phyloP scores from a whole-genome alignment of 2,113 vertebrate species.

The Himantopus leucocephalus region DNA sequence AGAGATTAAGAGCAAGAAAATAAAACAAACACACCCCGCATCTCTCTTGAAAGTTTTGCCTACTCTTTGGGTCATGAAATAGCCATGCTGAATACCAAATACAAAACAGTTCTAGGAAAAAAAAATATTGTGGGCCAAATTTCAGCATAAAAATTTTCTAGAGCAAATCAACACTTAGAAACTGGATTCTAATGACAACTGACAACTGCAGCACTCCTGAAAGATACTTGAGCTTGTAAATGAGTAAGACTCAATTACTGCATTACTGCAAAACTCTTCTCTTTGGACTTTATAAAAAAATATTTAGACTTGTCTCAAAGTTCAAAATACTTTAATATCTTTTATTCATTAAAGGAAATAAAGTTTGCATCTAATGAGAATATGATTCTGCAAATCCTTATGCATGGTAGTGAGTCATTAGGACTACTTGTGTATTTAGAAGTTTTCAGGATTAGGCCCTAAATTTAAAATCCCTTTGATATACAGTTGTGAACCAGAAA shows the following conservation, averaged over 20 bases:
- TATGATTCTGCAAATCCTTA: neutral
- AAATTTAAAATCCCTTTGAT: conserved; percentile 31
- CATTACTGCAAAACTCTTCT: neutral
- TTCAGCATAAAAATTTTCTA: neutral
- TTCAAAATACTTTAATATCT: neutral
- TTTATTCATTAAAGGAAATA: neutral
- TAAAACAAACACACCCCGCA: neutral
- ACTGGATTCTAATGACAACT: neutral
- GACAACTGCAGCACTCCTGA: conserved; percentile 11
- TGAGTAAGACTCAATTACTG: neutral
- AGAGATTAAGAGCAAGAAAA: neutral
- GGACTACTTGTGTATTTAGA: conserved; percentile 29
- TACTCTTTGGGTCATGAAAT: neutral
- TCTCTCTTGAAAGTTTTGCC: neutral
- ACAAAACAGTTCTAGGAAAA: neutral
- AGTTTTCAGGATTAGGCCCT: conserved; percentile 26
- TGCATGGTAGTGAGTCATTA: neutral
- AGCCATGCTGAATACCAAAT: neutral
- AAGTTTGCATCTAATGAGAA: neutral
- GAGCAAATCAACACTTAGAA: neutral
- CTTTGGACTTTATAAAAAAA: neutral
- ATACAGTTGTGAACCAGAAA: conserved; percentile 35
- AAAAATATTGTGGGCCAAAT: neutral
- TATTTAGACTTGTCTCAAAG: neutral
- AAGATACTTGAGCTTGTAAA: neutral